Evolutionary conservation across 1,140 invertebrate species (phyloP), one percentile per base, ranked within the genome.

Genomic region (Helicoverpa armigera): DNA sequence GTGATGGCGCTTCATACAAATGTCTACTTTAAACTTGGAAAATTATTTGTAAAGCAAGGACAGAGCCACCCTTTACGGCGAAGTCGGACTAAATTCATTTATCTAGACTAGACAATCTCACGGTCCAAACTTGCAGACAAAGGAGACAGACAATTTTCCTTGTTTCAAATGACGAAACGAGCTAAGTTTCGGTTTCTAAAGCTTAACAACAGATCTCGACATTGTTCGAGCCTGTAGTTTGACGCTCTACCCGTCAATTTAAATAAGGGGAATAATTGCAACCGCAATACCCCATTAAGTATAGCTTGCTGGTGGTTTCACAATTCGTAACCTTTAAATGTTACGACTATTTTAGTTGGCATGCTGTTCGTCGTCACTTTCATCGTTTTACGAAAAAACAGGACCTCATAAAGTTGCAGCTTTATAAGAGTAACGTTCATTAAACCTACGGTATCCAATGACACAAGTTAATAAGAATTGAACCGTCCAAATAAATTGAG

Each of bases 221-320:
- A 50, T 60, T 61, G 12, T 63, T 61, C 16, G 12, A 61, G 12
- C 29, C 18, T 18, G 54, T 50, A 75, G n/a, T 60, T 43, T 43
- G 43, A 50, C 3, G 54, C 5, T 60, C 23, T 74, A 61, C 58
- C 58, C 73, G 61, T 75, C 43, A 75, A 50, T 75, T 75, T 75
- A 51, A 75, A 61, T 75, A 60, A 75, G 58, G 18, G 43, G 61
- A 13, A 61, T 75, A 75, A 75, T 75, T 75, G 73, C 56, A 75
- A 60, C 73, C 73, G 35, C 73, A 75, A 58, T 75, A 16, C 9
- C 43, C 43, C 58, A 43, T 56, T 75, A 75, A 75, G 29, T 58
- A 51, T 48, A 50, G 56, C 16, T 61, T 16, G 14, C 29, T 43
- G n/a, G n/a, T 58, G 9, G 23, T 58, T 73, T 73, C 31, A 29